Conservation (phyloP, 2,113 vertebrate genomes). For the Pterocles orientalis region DNA sequence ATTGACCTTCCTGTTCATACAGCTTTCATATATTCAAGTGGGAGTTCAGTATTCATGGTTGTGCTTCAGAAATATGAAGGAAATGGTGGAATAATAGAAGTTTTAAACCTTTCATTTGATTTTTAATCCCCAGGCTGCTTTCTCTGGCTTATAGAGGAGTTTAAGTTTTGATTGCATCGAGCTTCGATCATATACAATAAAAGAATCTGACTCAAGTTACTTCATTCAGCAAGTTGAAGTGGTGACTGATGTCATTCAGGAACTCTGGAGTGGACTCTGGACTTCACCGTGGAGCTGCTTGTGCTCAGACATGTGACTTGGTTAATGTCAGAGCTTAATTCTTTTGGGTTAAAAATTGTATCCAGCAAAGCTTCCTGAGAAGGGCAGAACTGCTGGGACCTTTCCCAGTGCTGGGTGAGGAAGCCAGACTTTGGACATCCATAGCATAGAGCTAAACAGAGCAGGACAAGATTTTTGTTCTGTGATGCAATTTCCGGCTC, state of each 20-base stretch:
- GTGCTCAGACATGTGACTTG: not conserved
- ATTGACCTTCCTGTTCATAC: slow-evolving; percentile 48
- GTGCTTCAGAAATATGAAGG: not conserved
- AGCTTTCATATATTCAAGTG: not conserved
- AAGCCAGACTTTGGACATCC: fast-evolving
- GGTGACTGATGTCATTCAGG: not conserved
- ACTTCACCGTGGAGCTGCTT: not conserved
- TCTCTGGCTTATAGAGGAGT: not conserved
- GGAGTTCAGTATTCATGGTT: not conserved
- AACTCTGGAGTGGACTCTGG: not conserved
- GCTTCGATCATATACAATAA: not conserved
- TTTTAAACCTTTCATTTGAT: not conserved
- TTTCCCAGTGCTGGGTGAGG: fast-evolving
- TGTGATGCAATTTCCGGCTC: not conserved
- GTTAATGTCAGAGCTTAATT: not conserved
- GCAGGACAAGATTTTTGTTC: not conserved
- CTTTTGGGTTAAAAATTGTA: not conserved
- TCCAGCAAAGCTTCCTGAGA: not conserved
- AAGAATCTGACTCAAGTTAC: not conserved
- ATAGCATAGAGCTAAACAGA: not conserved
- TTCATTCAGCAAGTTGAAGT: not conserved
- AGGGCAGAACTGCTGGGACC: not conserved
- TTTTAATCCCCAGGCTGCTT: not conserved
- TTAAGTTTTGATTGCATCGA: fast-evolving
- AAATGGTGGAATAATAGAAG: not conserved